Base-by-base conservation (phyloP, 2,888 invertebrate genomes). In the Papilio demoleus region DNA sequence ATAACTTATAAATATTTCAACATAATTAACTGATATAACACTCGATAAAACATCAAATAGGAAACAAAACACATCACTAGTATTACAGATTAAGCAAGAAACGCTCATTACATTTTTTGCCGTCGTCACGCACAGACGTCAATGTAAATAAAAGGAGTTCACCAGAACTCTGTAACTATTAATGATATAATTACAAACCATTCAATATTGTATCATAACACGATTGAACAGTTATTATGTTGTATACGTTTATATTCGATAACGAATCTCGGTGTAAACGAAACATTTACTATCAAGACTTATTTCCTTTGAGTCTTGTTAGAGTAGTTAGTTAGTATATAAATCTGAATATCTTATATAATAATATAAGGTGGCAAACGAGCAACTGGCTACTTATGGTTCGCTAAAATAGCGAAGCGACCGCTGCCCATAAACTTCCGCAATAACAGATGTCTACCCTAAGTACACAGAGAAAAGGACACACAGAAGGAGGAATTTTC, bases 81-180 rank as follows among this genome's bases (percentile, higher is more conserved):
- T 14, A 17, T 12, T 24, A 45, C 5, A 63, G 62, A 63, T 22
- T 68, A 56, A 24, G 47, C 58, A 38, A 40, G 31, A 47, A 59
- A 67, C 53, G 63, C 40, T 47, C 71, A 47, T 64, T 31, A 40
- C 34, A 65, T 68, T 75, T 74, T 73, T 73, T 73, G 67, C 71
- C 56, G 11, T 61, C 67, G 73, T 75, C 75, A 74, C 47, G 40
- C 42, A 24, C 67, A 75, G 73, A 75, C 75, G 71, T 75, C 75
- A 73, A 72, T 67, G 68, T 58, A 76, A 68, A 61, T 72, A 78
- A 76, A 71, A 75, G 74, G 76, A 74, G 76, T 78, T 75, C 73
- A 74, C 75, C 74, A 70, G 66, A 56, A 70, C 62, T 73, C 69
- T 75, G 75, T 72, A 70, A 79, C 73, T 72, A 74, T 69, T 73